phyloP scores from a whole-genome alignment of 2,888 invertebrate genomes.

The Polyommatus iphigenia region DNA sequence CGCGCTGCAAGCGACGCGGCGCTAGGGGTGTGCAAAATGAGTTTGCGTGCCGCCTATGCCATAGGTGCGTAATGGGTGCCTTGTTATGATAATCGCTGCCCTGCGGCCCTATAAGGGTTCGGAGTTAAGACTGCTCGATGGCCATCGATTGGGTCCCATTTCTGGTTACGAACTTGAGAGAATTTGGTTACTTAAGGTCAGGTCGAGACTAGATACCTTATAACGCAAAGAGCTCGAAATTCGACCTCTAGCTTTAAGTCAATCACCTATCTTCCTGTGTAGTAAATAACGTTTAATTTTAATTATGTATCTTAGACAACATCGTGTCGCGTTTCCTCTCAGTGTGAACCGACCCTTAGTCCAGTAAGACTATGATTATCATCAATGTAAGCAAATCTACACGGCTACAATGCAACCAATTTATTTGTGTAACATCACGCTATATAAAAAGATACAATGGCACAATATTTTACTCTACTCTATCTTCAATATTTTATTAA shows the following conservation, averaged over 20 bases:
- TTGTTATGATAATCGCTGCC: slow-evolving; percentile 77
- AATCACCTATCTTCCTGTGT: too few relatives aligned
- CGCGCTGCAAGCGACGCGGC: slow-evolving; percentile 3
- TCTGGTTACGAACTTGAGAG: slow-evolving; percentile 15
- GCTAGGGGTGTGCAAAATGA: slow-evolving; percentile 35
- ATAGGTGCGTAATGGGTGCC: slow-evolving; percentile 73
- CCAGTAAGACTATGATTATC: too few relatives aligned
- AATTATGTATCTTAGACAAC: too few relatives aligned
- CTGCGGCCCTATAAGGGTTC: slow-evolving; percentile 57
- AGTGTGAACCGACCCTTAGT: too few relatives aligned
- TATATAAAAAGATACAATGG: too few relatives aligned
- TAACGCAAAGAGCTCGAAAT: background rate
- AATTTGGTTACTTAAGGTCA: background rate
- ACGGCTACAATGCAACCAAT: too few relatives aligned
- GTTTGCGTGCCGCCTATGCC: slow-evolving; percentile 47
- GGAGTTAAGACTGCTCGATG: slow-evolving; percentile 49
- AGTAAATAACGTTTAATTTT: too few relatives aligned
- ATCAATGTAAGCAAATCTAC: too few relatives aligned
- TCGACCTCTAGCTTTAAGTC: background rate
- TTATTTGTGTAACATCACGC: too few relatives aligned
- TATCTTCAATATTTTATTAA: too few relatives aligned
- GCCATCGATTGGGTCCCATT: slow-evolving; percentile 55
- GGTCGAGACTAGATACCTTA: background rate
- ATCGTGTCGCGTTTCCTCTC: too few relatives aligned
- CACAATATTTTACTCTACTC: too few relatives aligned